Evolutionary conservation across 2,113 vertebrate species (phyloP).

Genomic region (Cryptomyrus ogoouensis): DNA sequence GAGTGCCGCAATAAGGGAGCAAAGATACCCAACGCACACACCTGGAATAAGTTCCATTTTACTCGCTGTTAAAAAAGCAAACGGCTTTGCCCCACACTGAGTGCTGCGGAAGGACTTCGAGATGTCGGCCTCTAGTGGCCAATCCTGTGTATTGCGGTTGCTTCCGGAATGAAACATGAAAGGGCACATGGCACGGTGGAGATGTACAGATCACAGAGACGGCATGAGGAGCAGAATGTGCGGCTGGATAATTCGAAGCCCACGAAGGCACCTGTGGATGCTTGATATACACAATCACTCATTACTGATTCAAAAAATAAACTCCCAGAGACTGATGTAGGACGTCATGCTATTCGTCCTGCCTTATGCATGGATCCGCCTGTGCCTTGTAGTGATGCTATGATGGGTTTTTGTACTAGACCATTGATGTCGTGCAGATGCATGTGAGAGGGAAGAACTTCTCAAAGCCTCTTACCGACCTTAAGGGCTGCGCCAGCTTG

Average conservation of each 20-base stretch:
- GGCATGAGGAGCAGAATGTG: neutral
- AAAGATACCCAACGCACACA: neutral
- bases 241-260: neutral
- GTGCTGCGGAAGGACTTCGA: neutral
- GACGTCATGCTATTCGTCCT: neutral
- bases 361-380: neutral
- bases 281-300: neutral
- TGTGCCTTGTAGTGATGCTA: neutral
- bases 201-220: neutral
- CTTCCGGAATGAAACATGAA: neutral
- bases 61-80: neutral
- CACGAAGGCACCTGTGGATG: neutral
- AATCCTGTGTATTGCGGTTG: neutral
- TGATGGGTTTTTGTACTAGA: neutral
- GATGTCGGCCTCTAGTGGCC: slow-evolving; percentile 14
- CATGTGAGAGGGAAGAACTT: neutral
- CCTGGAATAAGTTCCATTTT: slow-evolving; percentile 6
- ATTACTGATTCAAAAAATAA: neutral
- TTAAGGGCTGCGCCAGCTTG: neutral
- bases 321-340: neutral
- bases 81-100: neutral
- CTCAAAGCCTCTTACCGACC: neutral
- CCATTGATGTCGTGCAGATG: neutral
- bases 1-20: neutral
- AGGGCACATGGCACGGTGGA: neutral